Base-by-base conservation (phyloP, 2,113 vertebrate species). In the Stigmatopora nigra region DNA sequence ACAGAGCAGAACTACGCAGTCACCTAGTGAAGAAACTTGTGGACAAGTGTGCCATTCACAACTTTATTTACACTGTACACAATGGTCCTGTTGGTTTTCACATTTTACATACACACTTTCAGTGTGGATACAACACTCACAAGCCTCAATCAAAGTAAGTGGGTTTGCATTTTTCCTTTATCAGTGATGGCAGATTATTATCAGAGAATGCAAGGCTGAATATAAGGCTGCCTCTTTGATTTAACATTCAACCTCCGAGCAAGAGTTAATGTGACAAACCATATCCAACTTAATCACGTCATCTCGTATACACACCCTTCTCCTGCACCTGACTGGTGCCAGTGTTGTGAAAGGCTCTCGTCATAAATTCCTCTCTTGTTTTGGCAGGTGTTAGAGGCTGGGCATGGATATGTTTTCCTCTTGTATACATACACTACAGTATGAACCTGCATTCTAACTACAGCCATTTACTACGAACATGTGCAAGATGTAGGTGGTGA, bases 311-410 rank as follows among this genome's bases (percentile, higher is more conserved):
- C 63, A 68, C 56, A 48, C 78, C 19, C 52, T 68, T 52, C 25
- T 53, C 22, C 71, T 83, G 70, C 82, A 83, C 87, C 83, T 87
- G 82, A 71, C 64, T 78, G 79, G 69, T 68, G 72, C 62, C 72
- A 70, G 75, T 4, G 4, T 64, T 71, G 59, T 74, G 73, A 79
- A 80, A 75, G 79, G 73, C 25, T 61, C 53, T 83, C 3, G 62
- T 78, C 73, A 75, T 88, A 85, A 84, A 85, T 87, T 83, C 83
- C 81, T 76, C 51, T 45, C 63, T 78, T 86, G 84, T 85, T 82
- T 86, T 71, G 44, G 62, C 79, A 76, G 73, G 81, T 88, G 84
- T 84, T 75, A 78, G 73, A 51, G 73, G 60, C 71, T 31, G 46
- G 70, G n/a, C 58, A 11, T 46, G 59, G 65, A 66, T 69, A 70